phyloP scores from a whole-genome alignment of 2,113 vertebrate genomes.

The Boulengeromyrus knoepffleri region DNA sequence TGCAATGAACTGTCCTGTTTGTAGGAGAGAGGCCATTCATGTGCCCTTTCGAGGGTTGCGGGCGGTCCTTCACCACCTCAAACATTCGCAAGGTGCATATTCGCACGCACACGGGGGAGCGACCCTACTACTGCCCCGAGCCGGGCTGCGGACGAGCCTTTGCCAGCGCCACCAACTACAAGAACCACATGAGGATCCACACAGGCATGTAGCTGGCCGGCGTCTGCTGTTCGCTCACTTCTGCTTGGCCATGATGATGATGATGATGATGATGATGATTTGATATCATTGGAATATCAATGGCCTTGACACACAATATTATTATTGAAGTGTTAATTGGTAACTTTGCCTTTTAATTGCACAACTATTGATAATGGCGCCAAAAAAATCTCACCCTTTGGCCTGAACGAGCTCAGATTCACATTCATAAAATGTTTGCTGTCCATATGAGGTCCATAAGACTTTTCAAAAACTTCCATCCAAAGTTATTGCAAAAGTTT shows the following conservation, averaged over 20 bases:
- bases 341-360: neutral
- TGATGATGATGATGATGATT: neutral
- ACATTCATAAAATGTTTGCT: neutral
- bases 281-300: neutral
- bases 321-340: neutral
- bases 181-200: slow-evolving; percentile 98
- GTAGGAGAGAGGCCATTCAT: slow-evolving; percentile 96
- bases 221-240: neutral
- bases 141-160: slow-evolving; percentile 94
- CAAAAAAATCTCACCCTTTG: neutral
- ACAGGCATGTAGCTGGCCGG: slow-evolving; percentile 64
- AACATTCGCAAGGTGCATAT: slow-evolving; percentile 98
- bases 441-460: neutral
- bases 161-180: slow-evolving; percentile 97
- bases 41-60: slow-evolving; percentile 91
- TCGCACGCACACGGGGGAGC: slow-evolving; percentile 93
- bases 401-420: neutral
- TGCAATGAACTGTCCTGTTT: neutral
- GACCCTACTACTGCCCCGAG: slow-evolving; percentile 96
- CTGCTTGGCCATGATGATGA: neutral
- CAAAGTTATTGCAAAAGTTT: neutral
- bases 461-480: neutral
- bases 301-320: neutral
- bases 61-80: slow-evolving; percentile 94
- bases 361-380: neutral